Evolutionary conservation across 2,113 vertebrate genomes (phyloP).

Genomic region (Cheilinus undulatus): DNA sequence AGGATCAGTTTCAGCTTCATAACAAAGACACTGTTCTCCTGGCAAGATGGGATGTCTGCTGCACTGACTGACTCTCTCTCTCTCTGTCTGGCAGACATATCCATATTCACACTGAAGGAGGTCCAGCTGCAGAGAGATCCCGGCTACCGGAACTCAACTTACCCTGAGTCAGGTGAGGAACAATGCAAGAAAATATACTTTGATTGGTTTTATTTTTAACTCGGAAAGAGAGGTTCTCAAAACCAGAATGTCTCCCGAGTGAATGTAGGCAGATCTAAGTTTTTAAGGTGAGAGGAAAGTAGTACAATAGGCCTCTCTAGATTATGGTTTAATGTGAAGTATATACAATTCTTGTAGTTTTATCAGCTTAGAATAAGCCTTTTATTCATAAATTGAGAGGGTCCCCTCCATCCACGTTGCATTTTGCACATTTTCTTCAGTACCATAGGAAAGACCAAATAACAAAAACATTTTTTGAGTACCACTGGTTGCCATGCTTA

Average conservation of each 20-base stretch:
- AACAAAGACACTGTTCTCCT: slow-evolving; percentile 52
- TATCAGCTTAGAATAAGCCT: too few relatives aligned
- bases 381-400: too few relatives aligned
- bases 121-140: slow-evolving; percentile 95
- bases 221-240: neutral
- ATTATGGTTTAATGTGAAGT: too few relatives aligned
- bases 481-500: too few relatives aligned
- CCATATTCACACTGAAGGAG: slow-evolving; percentile 97
- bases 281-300: neutral
- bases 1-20: slow-evolving; percentile 42
- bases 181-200: neutral
- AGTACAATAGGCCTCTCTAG: neutral
- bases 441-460: too few relatives aligned
- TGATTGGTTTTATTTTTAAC: neutral
- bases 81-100: slow-evolving; percentile 85
- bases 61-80: slow-evolving; percentile 39
- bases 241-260: neutral
- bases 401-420: too few relatives aligned
- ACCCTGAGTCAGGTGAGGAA: slow-evolving; percentile 91
- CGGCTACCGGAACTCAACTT: slow-evolving; percentile 94
- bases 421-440: too few relatives aligned
- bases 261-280: neutral
- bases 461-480: too few relatives aligned
- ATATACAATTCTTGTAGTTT: too few relatives aligned
- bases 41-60: slow-evolving; percentile 37